phyloP scores from a whole-genome alignment of 1,140 invertebrate species.

The Tetramorium alpestre region DNA sequence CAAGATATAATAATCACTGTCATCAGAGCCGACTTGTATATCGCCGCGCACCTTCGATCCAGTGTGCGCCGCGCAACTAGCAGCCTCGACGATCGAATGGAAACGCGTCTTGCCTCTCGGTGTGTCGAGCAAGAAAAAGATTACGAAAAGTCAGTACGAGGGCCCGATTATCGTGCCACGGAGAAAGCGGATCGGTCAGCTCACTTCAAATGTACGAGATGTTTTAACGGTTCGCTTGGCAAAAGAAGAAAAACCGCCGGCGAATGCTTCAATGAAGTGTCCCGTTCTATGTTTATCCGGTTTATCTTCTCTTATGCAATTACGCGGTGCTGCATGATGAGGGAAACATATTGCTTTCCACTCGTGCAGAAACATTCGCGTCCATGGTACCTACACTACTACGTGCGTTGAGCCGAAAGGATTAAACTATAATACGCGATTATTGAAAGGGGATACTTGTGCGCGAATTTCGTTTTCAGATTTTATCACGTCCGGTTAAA shows the following conservation, averaged over 20 bases:
- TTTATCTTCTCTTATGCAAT: slow-evolving; percentile 38
- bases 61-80: slow-evolving; percentile 48
- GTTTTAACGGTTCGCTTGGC: slow-evolving; percentile 37
- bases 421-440: background rate
- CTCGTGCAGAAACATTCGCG: background rate
- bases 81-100: slow-evolving; percentile 55
- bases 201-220: slow-evolving; percentile 34
- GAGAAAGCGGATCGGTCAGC: slow-evolving; percentile 43
- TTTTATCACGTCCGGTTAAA: slow-evolving; percentile 17
- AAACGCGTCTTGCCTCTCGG: slow-evolving; percentile 65
- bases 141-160: slow-evolving; percentile 38
- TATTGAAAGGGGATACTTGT: slow-evolving; percentile 6
- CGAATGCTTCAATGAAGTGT: slow-evolving; percentile 28
- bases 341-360: background rate
- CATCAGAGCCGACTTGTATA: slow-evolving; percentile 70
- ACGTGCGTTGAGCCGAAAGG: background rate
- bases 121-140: slow-evolving; percentile 50
- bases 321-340: slow-evolving; percentile 6
- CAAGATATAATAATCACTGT: slow-evolving; percentile 78
- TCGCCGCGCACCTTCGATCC: slow-evolving; percentile 48
- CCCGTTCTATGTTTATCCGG: slow-evolving; percentile 41
- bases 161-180: slow-evolving; percentile 58
- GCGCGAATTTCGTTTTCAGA: background rate
- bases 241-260: background rate
- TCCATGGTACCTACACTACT: background rate